Conservation (phyloP, 2,888 invertebrate genomes). For the Syritta pipiens region DNA sequence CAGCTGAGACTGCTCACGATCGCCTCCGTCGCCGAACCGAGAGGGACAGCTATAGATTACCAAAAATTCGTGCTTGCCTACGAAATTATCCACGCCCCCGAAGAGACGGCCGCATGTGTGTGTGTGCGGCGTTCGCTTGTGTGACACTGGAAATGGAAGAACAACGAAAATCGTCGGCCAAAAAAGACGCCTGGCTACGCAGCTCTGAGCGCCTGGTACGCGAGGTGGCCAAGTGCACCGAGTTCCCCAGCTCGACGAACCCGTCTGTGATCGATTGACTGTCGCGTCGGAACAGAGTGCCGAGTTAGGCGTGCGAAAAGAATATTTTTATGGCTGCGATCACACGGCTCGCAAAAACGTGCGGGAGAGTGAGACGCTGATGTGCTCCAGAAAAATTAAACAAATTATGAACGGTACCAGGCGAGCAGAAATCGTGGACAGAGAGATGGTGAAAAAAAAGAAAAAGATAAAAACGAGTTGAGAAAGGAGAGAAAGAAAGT, state of each 20-base stretch:
- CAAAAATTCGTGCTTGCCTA: no score
- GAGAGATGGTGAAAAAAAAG: slow-evolving; percentile 13
- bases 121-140: no score
- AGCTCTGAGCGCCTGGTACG: no score
- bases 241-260: background rate
- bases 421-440: slow-evolving; percentile 38
- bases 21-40: background rate
- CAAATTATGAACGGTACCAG: slow-evolving; percentile 58
- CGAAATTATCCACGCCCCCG: no score
- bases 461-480: no score
- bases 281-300: background rate
- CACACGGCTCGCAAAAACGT: background rate
- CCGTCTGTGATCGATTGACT: background rate
- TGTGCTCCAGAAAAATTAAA: slow-evolving; percentile 57
- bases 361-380: background rate
- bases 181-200: no score
- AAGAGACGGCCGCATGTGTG: no score
- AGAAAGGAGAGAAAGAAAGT: no score
- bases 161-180: no score
- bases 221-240: no score
- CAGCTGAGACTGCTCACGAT: no score
- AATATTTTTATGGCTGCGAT: slow-evolving; percentile 29
- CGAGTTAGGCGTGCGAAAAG: slow-evolving; percentile 7
- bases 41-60: background rate
- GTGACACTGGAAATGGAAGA: no score